phyloP scores from a whole-genome alignment of 2,888 invertebrate species.

The Ametastegia equiseti region DNA sequence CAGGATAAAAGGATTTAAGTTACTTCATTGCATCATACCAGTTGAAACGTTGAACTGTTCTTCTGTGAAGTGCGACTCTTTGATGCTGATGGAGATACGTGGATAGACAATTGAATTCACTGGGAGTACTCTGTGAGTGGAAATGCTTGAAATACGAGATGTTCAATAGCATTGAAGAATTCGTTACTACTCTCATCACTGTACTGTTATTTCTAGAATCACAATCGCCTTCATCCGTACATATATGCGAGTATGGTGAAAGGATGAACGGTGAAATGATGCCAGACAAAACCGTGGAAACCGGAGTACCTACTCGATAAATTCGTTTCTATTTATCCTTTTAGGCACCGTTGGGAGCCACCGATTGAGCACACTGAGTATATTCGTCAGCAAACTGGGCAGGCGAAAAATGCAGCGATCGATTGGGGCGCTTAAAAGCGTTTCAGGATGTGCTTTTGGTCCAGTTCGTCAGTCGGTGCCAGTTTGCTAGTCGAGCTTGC shows the following conservation, averaged over 20 bases:
- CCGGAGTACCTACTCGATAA: conserved; percentile 21
- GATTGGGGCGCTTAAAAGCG: conserved; percentile 27
- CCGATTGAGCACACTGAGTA: neutral
- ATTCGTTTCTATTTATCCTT: conserved; percentile 39
- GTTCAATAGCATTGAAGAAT: neutral
- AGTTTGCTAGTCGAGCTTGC: conserved; percentile 15
- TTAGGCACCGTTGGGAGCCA: conserved; percentile 2
- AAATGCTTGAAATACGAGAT: neutral
- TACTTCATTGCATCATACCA: no score
- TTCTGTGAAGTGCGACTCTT: neutral
- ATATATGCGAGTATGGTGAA: neutral
- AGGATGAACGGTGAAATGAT: conserved; percentile 16
- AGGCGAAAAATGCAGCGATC: conserved; percentile 37
- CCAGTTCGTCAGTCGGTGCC: conserved; percentile 23
- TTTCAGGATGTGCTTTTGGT: conserved; percentile 28
- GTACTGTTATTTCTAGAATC: neutral
- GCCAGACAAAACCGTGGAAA: neutral
- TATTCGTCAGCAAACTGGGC: conserved; percentile 26
- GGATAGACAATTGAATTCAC: neutral
- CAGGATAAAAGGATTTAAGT: no score
- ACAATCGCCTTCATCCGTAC: neutral
- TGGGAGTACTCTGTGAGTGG: neutral
- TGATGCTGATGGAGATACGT: neutral
- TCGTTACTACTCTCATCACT: neutral
- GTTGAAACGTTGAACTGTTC: neutral